Percentiles rank a stretch among this genome's conserved stretches.
Conservation (phyloP, 1,140 invertebrate genomes). For the Macrotrachela quadricornifera region DNA sequence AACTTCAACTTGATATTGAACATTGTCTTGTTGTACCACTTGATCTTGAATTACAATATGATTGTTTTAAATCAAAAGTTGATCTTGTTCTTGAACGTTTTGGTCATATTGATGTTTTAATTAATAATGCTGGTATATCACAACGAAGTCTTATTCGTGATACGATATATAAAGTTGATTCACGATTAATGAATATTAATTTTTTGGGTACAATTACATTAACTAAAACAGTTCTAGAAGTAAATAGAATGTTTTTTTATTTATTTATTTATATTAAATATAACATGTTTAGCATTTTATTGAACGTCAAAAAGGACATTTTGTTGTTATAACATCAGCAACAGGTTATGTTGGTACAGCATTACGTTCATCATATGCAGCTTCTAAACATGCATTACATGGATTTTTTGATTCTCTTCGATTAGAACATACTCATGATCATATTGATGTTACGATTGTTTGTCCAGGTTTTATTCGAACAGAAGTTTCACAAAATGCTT, state of each 20-base stretch:
- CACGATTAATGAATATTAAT: slow-evolving; percentile 7
- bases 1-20: too few relatives aligned
- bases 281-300: slow-evolving; percentile 2
- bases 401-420: slow-evolving; percentile 1
- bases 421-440: not conserved
- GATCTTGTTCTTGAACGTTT: not conserved
- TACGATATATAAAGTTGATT: not conserved
- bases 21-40: not conserved
- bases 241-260: slow-evolving; percentile 2
- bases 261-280: not conserved
- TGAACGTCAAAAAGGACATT: not conserved
- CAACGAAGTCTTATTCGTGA: not conserved
- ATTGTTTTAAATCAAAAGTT: not conserved
- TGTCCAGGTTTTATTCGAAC: slow-evolving; percentile 7
- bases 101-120: slow-evolving; percentile 1
- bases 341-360: not conserved
- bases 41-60: not conserved
- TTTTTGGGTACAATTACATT: slow-evolving; percentile 2
- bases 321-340: too few relatives aligned
- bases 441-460: slow-evolving; percentile 4
- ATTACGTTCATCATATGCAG: not conserved
- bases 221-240: not conserved
- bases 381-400: slow-evolving; percentile 6
- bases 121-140: slow-evolving; percentile 7
- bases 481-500: slow-evolving; percentile 3